phyloP scores from a whole-genome alignment of 30 jellyfish, hydroid and myxozoan species.

The Sanderia malayensis region DNA sequence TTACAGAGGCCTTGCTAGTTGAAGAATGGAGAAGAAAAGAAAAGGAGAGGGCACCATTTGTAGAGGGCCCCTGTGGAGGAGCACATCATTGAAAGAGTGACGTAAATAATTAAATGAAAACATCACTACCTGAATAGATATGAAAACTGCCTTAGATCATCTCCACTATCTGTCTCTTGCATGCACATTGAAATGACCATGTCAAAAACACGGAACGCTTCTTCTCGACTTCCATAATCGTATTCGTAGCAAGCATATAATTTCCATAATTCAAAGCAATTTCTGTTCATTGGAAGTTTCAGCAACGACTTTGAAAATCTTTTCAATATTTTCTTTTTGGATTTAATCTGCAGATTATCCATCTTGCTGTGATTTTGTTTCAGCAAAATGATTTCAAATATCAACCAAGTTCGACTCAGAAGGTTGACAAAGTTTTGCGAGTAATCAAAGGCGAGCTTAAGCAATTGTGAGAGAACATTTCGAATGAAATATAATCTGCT shows the following conservation, averaged over 20 bases:
- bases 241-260: slow-evolving; percentile 74
- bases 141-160: slow-evolving; percentile 6
- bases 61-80: too few species aligned
- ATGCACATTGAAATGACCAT: slow-evolving; percentile 64
- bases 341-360: slow-evolving; percentile 7
- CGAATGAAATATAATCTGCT: slow-evolving; percentile 28
- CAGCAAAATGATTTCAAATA: slow-evolving; percentile 60
- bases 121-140: slow-evolving; percentile 55
- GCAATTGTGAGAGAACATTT: slow-evolving; percentile 50
- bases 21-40: too few species aligned
- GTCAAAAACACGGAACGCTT: slow-evolving; percentile 66
- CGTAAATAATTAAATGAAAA: too few species aligned
- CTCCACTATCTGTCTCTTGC: slow-evolving; percentile 5
- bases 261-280: slow-evolving; percentile 72
- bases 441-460: slow-evolving; percentile 9
- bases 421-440: slow-evolving; percentile 11
- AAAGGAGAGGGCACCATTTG: too few species aligned
- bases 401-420: slow-evolving; percentile 65
- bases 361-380: background rate
- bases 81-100: too few species aligned
- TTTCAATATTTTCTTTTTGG: slow-evolving; percentile 26
- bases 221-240: slow-evolving; percentile 69
- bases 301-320: slow-evolving; percentile 71
- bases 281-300: slow-evolving; percentile 67
- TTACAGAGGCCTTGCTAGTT: too few species aligned